phyloP scores from a whole-genome alignment of 1,140 invertebrate species.

The Lithobius niger region DNA sequence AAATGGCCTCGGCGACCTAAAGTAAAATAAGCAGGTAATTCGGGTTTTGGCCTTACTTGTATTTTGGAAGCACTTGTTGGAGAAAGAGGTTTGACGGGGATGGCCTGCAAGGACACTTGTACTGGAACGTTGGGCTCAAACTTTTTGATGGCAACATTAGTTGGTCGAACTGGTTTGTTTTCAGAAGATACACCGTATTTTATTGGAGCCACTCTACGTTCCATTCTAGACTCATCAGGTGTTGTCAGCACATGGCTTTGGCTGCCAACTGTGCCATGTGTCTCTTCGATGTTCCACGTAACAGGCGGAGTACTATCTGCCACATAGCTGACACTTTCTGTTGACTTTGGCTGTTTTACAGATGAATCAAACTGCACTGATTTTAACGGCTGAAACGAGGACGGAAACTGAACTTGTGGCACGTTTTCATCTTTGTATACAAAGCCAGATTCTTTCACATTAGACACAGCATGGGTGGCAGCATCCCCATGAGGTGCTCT shows the following conservation, averaged over 20 bases:
- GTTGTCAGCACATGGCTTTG: neutral
- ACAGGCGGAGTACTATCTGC: too few relatives aligned
- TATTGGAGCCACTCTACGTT: neutral
- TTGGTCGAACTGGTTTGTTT: neutral
- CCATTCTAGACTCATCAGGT: conserved; percentile 2
- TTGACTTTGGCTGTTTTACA: too few relatives aligned
- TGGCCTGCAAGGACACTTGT: neutral
- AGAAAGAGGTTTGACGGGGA: neutral
- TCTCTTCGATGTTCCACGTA: neutral
- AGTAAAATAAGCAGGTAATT: conserved; percentile 18
- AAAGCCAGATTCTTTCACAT: too few relatives aligned
- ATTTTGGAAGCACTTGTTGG: conserved; percentile 2
- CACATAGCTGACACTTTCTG: too few relatives aligned
- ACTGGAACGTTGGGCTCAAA: neutral
- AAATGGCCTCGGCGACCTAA: neutral
- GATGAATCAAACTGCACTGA: too few relatives aligned
- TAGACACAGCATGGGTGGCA: too few relatives aligned
- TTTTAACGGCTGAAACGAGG: too few relatives aligned
- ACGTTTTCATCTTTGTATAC: too few relatives aligned
- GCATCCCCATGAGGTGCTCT: neutral
- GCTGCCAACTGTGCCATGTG: neutral
- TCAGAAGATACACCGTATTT: neutral
- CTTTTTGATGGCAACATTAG: neutral
- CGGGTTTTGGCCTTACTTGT: conserved; percentile 16
- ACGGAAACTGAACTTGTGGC: too few relatives aligned